phyloP scores from a whole-genome alignment of 2,113 vertebrate species.

The Python bivittatus region DNA sequence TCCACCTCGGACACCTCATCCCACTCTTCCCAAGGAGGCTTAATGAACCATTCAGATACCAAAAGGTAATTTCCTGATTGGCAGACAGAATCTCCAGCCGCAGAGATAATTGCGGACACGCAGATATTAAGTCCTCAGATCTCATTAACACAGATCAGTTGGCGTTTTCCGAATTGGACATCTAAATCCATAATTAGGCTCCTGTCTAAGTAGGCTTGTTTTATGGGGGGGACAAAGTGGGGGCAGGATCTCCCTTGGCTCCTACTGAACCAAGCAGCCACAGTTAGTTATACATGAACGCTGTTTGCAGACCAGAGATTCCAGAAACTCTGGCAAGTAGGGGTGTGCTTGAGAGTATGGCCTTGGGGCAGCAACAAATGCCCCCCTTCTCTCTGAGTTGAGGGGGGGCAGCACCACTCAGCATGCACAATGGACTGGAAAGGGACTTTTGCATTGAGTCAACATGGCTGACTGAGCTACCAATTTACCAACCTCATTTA shows the following conservation, averaged over 20 bases:
- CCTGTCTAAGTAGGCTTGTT: background rate
- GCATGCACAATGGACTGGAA: too few species aligned
- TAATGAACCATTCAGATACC: slow-evolving; percentile 3
- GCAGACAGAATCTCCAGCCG: slow-evolving; percentile 7
- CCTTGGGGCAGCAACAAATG: background rate
- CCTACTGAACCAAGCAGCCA: background rate
- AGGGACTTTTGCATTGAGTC: too few species aligned
- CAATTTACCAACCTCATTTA: too few species aligned
- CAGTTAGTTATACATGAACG: background rate
- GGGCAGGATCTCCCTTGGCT: accelerated
- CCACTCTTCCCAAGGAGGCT: slow-evolving; percentile 15
- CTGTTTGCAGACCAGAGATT: background rate
- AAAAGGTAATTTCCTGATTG: slow-evolving; percentile 12
- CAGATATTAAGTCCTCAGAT: background rate
- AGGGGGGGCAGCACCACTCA: too few species aligned
- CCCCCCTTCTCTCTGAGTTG: background rate
- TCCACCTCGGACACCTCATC: background rate
- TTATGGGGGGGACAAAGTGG: background rate
- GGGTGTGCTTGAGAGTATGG: background rate
- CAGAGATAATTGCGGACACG: slow-evolving; percentile 12
- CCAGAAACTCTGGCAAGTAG: background rate
- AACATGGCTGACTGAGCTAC: too few species aligned
- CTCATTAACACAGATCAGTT: background rate
- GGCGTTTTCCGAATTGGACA: background rate
- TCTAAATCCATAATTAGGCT: slow-evolving; percentile 8